These are phyloP conservation scores for Meteorus colon DNA, from an alignment of 2,888 invertebrate genomes.

Conservation along the genomic window DNA sequence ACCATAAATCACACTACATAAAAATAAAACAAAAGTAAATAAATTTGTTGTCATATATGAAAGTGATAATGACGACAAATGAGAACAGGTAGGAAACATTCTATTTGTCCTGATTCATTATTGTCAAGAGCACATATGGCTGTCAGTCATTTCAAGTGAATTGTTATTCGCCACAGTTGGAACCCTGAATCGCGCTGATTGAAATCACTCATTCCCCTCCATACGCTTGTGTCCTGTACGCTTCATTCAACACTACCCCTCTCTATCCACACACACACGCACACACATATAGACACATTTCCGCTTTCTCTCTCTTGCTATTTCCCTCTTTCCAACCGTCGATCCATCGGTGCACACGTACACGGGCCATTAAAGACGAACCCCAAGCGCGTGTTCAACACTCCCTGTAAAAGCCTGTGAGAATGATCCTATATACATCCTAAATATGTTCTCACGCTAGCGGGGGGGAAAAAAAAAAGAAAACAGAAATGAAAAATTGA, in stretches of 20 bases:
- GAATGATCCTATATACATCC: constrained; percentile 7
- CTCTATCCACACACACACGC: not conserved
- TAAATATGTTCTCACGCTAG: not conserved
- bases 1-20: not conserved
- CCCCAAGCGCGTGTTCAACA: constrained; percentile 12
- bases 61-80: constrained; percentile 25
- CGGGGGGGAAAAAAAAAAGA: not conserved
- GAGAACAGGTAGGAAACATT: constrained; percentile 30
- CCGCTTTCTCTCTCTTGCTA: not conserved
- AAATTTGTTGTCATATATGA: not conserved
- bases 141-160: constrained; percentile 51
- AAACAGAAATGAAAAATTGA: not conserved
- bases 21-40: not conserved
- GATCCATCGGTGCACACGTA: constrained; percentile 31
- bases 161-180: constrained; percentile 54
- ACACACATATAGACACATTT: not conserved
- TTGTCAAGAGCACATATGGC: constrained; percentile 37
- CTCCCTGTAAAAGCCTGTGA: constrained; percentile 10
- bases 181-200: constrained; percentile 63
- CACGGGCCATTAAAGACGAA: constrained; percentile 37
- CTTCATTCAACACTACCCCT: not conserved
- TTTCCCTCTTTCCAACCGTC: constrained; percentile 5
- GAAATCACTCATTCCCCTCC: constrained; percentile 49
- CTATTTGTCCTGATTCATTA: constrained; percentile 42
- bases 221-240: constrained; percentile 10